Evolutionary conservation across 2,888 invertebrate genomes (phyloP).

Genomic region (Microchrysa polita): DNA sequence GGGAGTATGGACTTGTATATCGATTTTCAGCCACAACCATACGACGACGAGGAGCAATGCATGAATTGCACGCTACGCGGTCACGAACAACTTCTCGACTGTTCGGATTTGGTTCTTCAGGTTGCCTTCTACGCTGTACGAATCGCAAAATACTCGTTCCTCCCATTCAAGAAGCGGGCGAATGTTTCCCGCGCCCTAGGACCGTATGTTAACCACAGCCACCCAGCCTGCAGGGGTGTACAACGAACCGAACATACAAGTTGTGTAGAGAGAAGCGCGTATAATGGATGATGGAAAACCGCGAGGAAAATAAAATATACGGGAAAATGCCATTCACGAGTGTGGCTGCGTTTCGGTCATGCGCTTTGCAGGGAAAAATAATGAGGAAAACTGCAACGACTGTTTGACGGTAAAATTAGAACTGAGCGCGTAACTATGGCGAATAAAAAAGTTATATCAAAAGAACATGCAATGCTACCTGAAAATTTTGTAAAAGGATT

Average conservation of each 20-base stretch:
- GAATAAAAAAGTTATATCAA: too few relatives aligned
- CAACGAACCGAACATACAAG: too few relatives aligned
- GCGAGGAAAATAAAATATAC: too few relatives aligned
- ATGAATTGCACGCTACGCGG: neutral
- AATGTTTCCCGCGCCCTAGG: neutral
- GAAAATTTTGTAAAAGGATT: too few relatives aligned
- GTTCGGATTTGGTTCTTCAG: neutral
- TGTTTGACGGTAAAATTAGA: too few relatives aligned
- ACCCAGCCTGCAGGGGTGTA: neutral
- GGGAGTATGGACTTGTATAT: neutral
- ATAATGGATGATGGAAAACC: too few relatives aligned
- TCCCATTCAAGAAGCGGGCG: neutral
- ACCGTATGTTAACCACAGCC: too few relatives aligned
- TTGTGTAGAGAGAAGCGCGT: too few relatives aligned
- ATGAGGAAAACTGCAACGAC: neutral
- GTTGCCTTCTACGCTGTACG: too few relatives aligned
- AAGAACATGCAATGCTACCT: too few relatives aligned
- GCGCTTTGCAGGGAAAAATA: neutral
- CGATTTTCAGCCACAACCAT: conserved; percentile 6
- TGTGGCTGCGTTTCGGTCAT: neutral
- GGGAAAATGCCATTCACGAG: neutral
- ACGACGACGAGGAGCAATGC: neutral
- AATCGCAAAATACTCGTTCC: conserved; percentile 2
- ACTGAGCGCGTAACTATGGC: too few relatives aligned
- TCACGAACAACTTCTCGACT: neutral